Percentiles rank a stretch among this genome's conserved stretches.
Conservation (phyloP, 2,113 vertebrate species). For the Tragelaphus imberbis region DNA sequence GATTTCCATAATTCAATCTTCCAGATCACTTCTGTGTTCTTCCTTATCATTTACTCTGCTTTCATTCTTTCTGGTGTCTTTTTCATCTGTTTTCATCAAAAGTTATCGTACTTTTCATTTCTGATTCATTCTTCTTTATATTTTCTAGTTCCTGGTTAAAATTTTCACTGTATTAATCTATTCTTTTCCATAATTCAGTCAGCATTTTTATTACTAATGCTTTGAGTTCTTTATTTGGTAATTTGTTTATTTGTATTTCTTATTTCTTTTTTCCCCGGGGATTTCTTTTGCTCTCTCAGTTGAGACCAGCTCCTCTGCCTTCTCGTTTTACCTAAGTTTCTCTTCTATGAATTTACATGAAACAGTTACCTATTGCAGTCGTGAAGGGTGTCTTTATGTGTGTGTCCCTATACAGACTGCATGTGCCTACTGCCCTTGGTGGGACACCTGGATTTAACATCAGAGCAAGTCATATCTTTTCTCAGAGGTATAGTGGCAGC, state of each 20-base stretch:
- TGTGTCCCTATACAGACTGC: background rate
- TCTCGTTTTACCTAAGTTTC: background rate
- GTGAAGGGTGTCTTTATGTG: background rate
- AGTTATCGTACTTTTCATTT: background rate
- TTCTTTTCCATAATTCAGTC: background rate
- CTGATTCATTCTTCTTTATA: background rate
- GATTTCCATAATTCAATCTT: background rate
- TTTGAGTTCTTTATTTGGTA: background rate
- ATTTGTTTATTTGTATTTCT: background rate
- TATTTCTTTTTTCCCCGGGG: too few species aligned
- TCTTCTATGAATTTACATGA: background rate
- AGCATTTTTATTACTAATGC: background rate
- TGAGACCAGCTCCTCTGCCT: background rate
- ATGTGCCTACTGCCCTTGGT: background rate
- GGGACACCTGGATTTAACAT: background rate
- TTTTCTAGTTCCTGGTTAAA: background rate
- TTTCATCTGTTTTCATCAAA: background rate
- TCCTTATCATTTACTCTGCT: background rate
- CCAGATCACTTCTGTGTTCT: background rate
- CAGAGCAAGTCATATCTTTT: background rate
- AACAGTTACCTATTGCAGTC: background rate
- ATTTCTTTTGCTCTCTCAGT: background rate
- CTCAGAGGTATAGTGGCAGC: background rate
- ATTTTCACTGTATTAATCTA: background rate
- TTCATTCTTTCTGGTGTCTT: background rate